Evolutionary conservation across 2,113 vertebrate genomes (phyloP).

Genomic region (Heterotilapia buettikoferi): DNA sequence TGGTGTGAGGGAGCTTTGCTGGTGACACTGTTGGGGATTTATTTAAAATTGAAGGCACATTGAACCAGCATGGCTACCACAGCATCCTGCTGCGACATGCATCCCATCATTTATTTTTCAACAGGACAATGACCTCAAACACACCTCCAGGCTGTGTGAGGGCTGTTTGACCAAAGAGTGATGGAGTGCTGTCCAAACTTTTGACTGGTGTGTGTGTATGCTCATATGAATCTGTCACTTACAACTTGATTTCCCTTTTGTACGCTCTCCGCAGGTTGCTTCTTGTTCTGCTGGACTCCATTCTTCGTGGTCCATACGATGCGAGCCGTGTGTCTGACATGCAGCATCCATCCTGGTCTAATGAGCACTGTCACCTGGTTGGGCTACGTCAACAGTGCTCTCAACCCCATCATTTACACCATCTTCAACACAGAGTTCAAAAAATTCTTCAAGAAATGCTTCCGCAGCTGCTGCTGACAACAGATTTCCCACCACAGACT

Average conservation of each 20-base stretch:
- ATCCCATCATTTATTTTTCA: not conserved
- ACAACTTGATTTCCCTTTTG: not conserved
- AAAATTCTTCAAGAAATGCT: constrained; percentile 83
- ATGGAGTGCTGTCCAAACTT: not conserved
- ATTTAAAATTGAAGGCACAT: not conserved
- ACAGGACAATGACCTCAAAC: not conserved
- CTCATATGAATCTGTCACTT: not conserved
- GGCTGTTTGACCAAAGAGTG: not conserved
- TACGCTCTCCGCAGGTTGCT: constrained; percentile 74
- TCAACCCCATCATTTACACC: constrained; percentile 94
- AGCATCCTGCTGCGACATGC: not conserved
- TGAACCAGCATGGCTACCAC: not conserved
- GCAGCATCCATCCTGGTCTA: constrained; percentile 74
- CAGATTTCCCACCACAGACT: not conserved
- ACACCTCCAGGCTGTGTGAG: not conserved
- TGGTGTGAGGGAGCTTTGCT: not conserved
- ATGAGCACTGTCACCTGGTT: constrained; percentile 94
- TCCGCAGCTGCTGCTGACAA: constrained; percentile 69
- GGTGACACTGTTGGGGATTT: not conserved
- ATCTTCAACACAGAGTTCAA: constrained; percentile 90
- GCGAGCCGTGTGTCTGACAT: constrained; percentile 78
- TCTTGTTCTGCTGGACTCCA: constrained; percentile 94
- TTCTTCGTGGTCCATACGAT: constrained; percentile 93
- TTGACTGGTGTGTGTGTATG: not conserved
- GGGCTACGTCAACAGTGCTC: constrained; percentile 92